Conservation (phyloP, 2,797 vertebrate species). For the Trachops cirrhosus region DNA sequence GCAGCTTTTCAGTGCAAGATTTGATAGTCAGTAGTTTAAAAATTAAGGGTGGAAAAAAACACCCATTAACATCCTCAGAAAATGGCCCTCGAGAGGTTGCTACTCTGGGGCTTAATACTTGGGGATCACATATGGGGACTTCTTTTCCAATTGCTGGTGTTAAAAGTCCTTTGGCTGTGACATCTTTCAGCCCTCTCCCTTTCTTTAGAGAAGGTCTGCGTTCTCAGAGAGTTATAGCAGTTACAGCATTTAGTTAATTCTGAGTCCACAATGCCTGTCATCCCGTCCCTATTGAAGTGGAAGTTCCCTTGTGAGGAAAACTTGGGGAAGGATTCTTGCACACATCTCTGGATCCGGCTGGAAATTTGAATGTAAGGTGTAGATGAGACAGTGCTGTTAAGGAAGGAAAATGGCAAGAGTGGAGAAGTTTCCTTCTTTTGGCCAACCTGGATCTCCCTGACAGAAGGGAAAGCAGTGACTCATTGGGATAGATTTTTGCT, state of each 20-base stretch:
- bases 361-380: not conserved
- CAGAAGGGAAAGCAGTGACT: not conserved
- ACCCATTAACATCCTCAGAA: not conserved
- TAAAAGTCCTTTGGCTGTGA: not conserved
- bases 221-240: not conserved
- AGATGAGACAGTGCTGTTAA: not conserved
- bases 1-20: not conserved
- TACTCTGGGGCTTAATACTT: not conserved
- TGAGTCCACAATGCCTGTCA: not conserved
- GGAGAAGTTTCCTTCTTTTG: not conserved
- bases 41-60: not conserved
- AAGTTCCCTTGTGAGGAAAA: not conserved
- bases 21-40: slow-evolving; percentile 1
- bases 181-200: not conserved
- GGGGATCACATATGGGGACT: not conserved
- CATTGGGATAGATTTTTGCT: not conserved
- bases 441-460: not conserved
- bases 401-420: not conserved
- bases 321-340: not conserved
- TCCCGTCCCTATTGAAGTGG: not conserved
- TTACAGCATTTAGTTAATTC: not conserved
- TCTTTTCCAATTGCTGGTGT: not conserved
- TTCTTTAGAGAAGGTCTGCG: not conserved
- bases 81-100: not conserved
- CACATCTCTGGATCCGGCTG: not conserved